phyloP scores from a whole-genome alignment of 2,888 invertebrate species.

The Esperia sulphurella region DNA sequence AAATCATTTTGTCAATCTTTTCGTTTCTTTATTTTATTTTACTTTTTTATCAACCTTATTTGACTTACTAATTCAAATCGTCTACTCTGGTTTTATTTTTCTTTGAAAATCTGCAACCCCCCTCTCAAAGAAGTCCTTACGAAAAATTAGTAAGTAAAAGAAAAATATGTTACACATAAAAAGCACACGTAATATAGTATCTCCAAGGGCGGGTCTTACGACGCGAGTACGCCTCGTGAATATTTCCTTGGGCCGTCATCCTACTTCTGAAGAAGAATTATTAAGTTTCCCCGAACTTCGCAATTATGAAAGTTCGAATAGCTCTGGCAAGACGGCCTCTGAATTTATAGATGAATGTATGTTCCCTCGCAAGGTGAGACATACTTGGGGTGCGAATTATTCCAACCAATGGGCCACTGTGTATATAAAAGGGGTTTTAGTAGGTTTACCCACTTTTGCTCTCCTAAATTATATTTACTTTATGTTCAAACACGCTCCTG shows the following conservation, averaged over 20 bases:
- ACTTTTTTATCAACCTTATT: too few relatives aligned
- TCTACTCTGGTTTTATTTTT: too few relatives aligned
- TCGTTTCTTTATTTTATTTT: too few relatives aligned
- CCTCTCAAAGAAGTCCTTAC: too few relatives aligned
- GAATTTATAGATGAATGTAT: constrained; percentile 78
- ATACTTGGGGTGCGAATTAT: constrained; percentile 35
- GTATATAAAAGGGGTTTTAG: constrained; percentile 32
- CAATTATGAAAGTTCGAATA: constrained; percentile 80
- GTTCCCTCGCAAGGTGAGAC: constrained; percentile 54
- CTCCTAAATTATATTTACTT: constrained; percentile 6
- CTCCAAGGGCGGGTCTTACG: constrained; percentile 58
- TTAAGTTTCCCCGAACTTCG: constrained; percentile 77
- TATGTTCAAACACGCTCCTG: constrained; percentile 2
- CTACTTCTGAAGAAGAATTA: constrained; percentile 78
- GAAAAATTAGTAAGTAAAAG: constrained; percentile 25
- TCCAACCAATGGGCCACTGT: constrained; percentile 24
- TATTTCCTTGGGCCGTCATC: constrained; percentile 75
- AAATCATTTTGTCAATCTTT: too few relatives aligned
- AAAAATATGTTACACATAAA: constrained; percentile 59
- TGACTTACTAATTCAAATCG: too few relatives aligned
- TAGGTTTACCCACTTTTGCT: constrained; percentile 7
- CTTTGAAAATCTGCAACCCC: too few relatives aligned
- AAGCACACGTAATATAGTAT: constrained; percentile 59
- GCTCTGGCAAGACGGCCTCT: constrained; percentile 74
- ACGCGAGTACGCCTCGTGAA: constrained; percentile 67